Evolutionary conservation across 2,797 vertebrate species (phyloP).

Genomic region (Lepus townsendii): DNA sequence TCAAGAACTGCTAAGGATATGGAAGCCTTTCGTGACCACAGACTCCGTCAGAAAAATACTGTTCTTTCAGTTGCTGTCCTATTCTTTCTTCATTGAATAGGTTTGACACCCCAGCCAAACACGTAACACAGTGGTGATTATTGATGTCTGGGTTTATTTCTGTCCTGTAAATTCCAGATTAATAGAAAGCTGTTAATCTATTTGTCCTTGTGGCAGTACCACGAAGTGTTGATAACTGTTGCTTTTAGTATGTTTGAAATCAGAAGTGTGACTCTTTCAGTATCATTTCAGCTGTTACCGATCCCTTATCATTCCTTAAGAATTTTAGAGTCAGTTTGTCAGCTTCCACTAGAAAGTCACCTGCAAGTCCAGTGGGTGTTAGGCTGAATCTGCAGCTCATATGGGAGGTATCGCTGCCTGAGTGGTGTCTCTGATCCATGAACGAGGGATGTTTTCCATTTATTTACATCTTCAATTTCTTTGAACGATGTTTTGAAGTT

Average conservation of each 20-base stretch:
- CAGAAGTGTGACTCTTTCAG: not conserved
- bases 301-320: not conserved
- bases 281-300: not conserved
- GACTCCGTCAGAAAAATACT: too few relatives aligned
- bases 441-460: not conserved
- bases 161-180: not conserved
- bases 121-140: not conserved
- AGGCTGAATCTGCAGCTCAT: not conserved
- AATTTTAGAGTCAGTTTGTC: slow-evolving; percentile 23
- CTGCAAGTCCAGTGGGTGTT: not conserved
- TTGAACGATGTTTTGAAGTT: not conserved
- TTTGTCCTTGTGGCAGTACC: not conserved
- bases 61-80: too few relatives aligned
- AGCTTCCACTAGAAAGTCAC: not conserved
- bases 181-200: not conserved
- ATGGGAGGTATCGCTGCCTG: not conserved
- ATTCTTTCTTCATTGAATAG: not conserved
- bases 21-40: too few relatives aligned
- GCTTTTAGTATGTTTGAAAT: not conserved
- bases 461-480: not conserved
- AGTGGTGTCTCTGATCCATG: not conserved
- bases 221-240: not conserved
- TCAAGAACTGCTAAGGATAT: too few relatives aligned
- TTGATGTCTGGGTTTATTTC: not conserved
- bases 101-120: not conserved